Evolutionary conservation across 2,888 invertebrate genomes (phyloP), one percentile per base, ranked within the genome.

Genomic region (Scaptomyza caliginosa): DNA sequence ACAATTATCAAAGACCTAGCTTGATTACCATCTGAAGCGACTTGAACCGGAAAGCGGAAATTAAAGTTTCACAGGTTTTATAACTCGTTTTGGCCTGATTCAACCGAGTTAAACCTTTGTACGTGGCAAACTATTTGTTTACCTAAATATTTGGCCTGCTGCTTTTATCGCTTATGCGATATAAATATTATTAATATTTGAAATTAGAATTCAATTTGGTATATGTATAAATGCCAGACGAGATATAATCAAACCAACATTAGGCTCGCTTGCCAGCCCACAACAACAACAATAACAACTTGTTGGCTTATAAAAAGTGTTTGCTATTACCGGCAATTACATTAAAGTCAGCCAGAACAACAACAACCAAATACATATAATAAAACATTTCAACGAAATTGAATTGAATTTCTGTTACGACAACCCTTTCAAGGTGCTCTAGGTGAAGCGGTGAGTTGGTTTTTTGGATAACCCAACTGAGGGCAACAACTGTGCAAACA

Each of bases 311-410:
- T 65, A 65, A 75, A 71, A 72, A 75, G 62, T 78, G 58, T 78
- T 65, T 67, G 62, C 73, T 69, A 79, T 79, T 79, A 69, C 73
- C 67, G 59, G 67, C 79, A 79, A 78, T 78, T 79, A 78, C 77
- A 79, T 78, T 78, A 78, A 79, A 78, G 79, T 78, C 79, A 76
- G 67, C 54, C 67, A 59, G 13, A 49, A 21, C 36, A 65, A 38
- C 42, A 51, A 24, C 42, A 46, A 65, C 73, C 62, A 74, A 64
- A 73, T 73, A 63, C 65, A 67, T 70, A 65, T 67, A 71, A 80
- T 74, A 75, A 81, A 74, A 81, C 81, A 80, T 77, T 80, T 74
- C 68, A 75, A 67, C 68, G 70, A 73, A 81, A 80, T 80, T 80
- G 73, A 80, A 80, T 80, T 75, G 75, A 64, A 67, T 56, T 76